A percentile compares a stretch with the other conserved stretches of the same genome.
Conservation (phyloP, 2,888 invertebrate genomes). For the Drosophila suboccidentalis region DNA sequence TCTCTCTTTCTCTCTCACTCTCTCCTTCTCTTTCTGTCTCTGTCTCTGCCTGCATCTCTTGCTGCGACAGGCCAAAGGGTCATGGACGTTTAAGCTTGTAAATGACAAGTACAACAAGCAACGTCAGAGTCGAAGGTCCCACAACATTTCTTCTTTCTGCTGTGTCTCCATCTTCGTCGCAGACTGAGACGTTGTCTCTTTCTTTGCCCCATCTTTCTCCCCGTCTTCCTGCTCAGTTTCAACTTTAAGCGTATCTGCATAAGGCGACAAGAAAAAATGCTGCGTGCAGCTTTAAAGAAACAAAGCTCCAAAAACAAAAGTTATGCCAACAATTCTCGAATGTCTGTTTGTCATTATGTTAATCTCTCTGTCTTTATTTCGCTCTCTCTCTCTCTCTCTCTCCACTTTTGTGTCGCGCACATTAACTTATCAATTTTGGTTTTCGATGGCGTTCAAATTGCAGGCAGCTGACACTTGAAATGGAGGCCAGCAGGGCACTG, state of each 20-base stretch:
- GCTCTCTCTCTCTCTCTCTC: background rate
- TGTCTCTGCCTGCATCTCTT: slow-evolving; percentile 8
- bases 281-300: slow-evolving; percentile 45
- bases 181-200: slow-evolving; percentile 17
- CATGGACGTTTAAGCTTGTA: slow-evolving; percentile 79
- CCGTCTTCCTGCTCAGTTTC: background rate
- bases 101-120: slow-evolving; percentile 56
- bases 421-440: slow-evolving; percentile 78
- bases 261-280: slow-evolving; percentile 34
- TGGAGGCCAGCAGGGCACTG: slow-evolving; percentile 73
- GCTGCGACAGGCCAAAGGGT: slow-evolving; percentile 75
- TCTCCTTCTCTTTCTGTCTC: slow-evolving; percentile 9
- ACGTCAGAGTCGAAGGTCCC: slow-evolving; percentile 1
- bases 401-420: slow-evolving; percentile 32
- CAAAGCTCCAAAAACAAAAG: slow-evolving; percentile 49
- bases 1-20: background rate
- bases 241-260: slow-evolving; percentile 30
- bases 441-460: slow-evolving; percentile 74
- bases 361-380: slow-evolving; percentile 12
- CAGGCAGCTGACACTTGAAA: slow-evolving; percentile 74
- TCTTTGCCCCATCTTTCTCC: background rate
- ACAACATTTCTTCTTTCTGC: slow-evolving; percentile 16
- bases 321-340: slow-evolving; percentile 56
- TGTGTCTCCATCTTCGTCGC: slow-evolving; percentile 5
- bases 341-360: slow-evolving; percentile 44